A percentile compares a stretch with the other conserved stretches of the same genome.
phyloP scores from a whole-genome alignment of 2,888 invertebrate species.

The Julus scanicus region DNA sequence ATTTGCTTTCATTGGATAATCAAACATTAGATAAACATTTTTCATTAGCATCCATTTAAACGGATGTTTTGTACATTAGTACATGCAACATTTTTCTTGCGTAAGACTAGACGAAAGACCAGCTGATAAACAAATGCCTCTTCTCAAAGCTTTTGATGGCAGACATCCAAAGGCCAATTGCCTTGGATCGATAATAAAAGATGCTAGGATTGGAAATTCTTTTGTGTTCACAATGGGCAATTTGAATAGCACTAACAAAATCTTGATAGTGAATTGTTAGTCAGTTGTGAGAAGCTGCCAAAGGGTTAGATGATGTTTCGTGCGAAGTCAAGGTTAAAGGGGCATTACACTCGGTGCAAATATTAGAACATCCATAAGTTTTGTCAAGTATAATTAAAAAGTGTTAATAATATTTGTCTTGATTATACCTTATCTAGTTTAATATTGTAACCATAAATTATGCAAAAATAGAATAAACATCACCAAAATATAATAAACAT shows the following conservation, averaged over 20 bases:
- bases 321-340: too few species aligned
- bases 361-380: too few species aligned
- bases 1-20: neutral
- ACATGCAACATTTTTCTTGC: neutral
- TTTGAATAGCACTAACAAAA: neutral
- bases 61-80: neutral
- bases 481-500: too few species aligned
- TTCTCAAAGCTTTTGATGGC: neutral
- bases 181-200: neutral
- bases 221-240: neutral
- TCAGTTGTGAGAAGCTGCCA: neutral
- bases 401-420: too few species aligned
- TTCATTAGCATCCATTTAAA: slow-evolving; percentile 39
- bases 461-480: too few species aligned
- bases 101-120: neutral
- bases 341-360: too few species aligned
- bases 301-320: too few species aligned
- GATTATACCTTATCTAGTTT: too few species aligned
- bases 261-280: neutral
- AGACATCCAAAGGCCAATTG: neutral
- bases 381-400: too few species aligned
- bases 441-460: too few species aligned
- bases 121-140: neutral
- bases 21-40: slow-evolving; percentile 5
- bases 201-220: neutral